Evolutionary conservation across 2,797 vertebrate genomes (phyloP).

Genomic region (Limnodromus scolopaceus): DNA sequence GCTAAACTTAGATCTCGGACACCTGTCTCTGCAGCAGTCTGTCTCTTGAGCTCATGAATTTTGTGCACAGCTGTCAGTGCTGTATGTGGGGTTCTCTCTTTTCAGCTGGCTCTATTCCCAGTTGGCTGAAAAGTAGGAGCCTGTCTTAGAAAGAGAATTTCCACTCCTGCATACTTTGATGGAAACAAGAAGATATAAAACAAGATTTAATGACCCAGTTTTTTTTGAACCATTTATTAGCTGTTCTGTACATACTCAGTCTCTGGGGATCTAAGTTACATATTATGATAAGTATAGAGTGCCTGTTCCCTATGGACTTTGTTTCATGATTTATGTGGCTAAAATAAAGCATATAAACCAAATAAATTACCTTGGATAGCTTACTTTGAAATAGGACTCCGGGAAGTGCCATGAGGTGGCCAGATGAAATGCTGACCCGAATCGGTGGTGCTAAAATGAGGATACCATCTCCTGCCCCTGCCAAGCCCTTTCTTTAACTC

Average conservation of each 20-base stretch:
- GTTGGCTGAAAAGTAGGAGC: constrained; percentile 67
- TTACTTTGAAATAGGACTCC: constrained; percentile 61
- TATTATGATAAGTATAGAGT: constrained; percentile 72
- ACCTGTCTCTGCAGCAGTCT: constrained; percentile 74
- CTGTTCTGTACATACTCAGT: constrained; percentile 63
- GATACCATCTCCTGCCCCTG: background rate
- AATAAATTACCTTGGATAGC: constrained; percentile 62
- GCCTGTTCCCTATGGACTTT: constrained; percentile 60
- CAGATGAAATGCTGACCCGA: constrained; percentile 48
- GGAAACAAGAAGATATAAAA: constrained; percentile 69
- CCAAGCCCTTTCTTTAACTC: background rate
- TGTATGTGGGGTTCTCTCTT: constrained; percentile 69
- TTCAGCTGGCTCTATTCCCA: constrained; percentile 70
- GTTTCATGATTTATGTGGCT: constrained; percentile 65
- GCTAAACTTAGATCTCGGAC: constrained; percentile 75
- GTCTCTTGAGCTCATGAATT: constrained; percentile 72
- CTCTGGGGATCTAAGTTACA: constrained; percentile 65
- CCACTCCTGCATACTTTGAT: constrained; percentile 68
- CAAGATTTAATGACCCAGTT: constrained; percentile 64
- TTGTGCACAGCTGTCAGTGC: constrained; percentile 71
- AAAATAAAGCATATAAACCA: constrained; percentile 63
- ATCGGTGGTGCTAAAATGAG: background rate
- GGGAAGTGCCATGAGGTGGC: constrained; percentile 38
- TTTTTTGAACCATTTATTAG: constrained; percentile 63
- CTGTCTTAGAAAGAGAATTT: constrained; percentile 71